Base-by-base conservation (phyloP, 2,797 vertebrate genomes). In the Agapornis canus region DNA sequence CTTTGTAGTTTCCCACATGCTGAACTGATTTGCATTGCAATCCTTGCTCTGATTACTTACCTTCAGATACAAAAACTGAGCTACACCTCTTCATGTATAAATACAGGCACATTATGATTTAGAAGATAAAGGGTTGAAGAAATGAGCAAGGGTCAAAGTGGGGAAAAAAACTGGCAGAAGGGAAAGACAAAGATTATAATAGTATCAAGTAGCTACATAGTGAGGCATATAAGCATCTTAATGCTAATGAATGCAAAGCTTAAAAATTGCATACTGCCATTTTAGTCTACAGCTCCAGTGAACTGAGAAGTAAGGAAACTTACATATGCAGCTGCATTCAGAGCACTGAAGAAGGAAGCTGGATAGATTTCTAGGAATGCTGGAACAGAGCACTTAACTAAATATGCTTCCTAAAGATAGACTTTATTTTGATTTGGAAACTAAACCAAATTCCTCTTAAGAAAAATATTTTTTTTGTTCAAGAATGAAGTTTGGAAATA, bases 361-460 rank as follows among this genome's bases (percentile, higher is more conserved):
- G 51, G 31, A 16, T 43, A 80, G 57, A 81, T 87, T 85, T 96
- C 68, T 92, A 61, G 63, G 82, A 87, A 72, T 66, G 8, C 43
- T 89, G 57, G 71, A 91, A 78, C 22, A 59, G 57, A 77, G 10
- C 40, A 11, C 39, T 47, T 77, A 82, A 49, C 27, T 51, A 89
- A 81, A 71, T 81, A 64, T 56, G 32, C 88, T 97, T 93, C 26
- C 71, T 91, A 77, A 87, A 81, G 72, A 72, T 42, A 81, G 47
- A 49, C 12, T 73, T 81, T 39, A 66, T 80, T 93, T 87, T 92
- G 22, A 40, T 78, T 65, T 68, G 51, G 27, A 68, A 91, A 45
- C 29, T n/a, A 82, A 91, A 83, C 10, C 13, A 47, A 69, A 59
- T 93, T 84, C 23, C 9, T 73, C 32, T 63, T 42, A n/a, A 27